Conservation (phyloP, 2,113 vertebrate species). For the Hypomesus transpacificus region DNA sequence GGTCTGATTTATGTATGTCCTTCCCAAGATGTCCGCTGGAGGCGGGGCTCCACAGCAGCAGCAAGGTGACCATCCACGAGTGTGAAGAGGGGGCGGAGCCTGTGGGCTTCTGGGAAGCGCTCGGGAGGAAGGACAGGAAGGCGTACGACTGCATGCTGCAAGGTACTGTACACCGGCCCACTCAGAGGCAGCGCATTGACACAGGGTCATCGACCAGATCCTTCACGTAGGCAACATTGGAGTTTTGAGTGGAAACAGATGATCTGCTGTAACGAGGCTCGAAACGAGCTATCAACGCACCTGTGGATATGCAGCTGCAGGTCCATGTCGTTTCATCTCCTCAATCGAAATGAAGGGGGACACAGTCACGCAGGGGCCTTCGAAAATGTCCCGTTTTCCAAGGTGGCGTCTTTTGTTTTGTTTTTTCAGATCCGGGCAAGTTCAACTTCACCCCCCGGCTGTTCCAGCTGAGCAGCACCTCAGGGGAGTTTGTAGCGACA, state of each 20-base stretch:
- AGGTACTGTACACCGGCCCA: conserved; percentile 67
- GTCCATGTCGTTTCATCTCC: too few relatives aligned
- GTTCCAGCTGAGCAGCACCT: conserved; percentile 93
- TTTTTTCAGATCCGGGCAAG: conserved; percentile 87
- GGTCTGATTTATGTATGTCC: neutral
- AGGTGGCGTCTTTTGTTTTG: neutral
- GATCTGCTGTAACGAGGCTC: too few relatives aligned
- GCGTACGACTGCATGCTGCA: conserved; percentile 96
- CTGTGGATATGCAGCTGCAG: too few relatives aligned
- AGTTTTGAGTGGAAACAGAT: neutral
- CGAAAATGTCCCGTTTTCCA: too few relatives aligned
- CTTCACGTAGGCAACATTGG: neutral
- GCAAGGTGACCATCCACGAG: conserved; percentile 89
- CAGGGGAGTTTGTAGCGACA: conserved; percentile 86
- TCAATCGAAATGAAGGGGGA: too few relatives aligned
- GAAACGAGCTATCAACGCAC: too few relatives aligned
- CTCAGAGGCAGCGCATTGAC: too few relatives aligned
- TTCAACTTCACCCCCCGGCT: conserved; percentile 97
- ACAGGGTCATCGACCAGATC: neutral
- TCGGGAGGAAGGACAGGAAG: conserved; percentile 89
- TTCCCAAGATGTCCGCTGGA: conserved; percentile 83
- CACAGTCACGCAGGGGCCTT: too few relatives aligned
- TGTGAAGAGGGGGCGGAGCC: conserved; percentile 90
- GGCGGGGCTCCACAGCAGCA: conserved; percentile 92
- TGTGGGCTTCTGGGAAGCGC: conserved; percentile 87